Percentiles rank a stretch among this genome's conserved stretches.
phyloP scores from a whole-genome alignment of 2,888 invertebrate species.

The Synanthedon vespiformis region DNA sequence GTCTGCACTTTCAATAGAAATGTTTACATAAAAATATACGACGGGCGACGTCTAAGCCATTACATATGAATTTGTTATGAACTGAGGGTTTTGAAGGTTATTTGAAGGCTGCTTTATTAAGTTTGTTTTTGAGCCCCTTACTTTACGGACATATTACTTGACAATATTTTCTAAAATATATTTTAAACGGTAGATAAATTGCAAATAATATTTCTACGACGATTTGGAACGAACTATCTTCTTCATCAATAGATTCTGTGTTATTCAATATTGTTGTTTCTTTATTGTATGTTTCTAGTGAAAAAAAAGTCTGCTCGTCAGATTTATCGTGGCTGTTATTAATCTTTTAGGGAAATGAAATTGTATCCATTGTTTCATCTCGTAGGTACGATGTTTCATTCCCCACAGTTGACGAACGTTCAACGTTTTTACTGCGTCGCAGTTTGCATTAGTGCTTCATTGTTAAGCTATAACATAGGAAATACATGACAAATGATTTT shows the following conservation, averaged over 20 bases:
- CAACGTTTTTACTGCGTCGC: constrained; percentile 13
- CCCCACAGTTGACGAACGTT: constrained; percentile 27
- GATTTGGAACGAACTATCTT: too few relatives aligned
- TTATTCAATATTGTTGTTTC: too few relatives aligned
- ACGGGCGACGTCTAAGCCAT: background rate
- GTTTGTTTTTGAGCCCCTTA: background rate
- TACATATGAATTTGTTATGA: background rate
- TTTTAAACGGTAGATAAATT: too few relatives aligned
- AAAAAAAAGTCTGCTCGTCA: too few relatives aligned
- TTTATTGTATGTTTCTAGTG: too few relatives aligned
- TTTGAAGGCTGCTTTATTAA: background rate
- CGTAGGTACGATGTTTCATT: constrained; percentile 22
- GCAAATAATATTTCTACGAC: too few relatives aligned
- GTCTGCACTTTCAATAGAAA: background rate
- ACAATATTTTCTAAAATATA: too few relatives aligned
- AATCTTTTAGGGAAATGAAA: too few relatives aligned
- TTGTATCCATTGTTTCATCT: background rate
- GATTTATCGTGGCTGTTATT: too few relatives aligned
- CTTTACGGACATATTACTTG: too few relatives aligned
- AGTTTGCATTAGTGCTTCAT: constrained; percentile 37
- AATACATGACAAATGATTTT: background rate
- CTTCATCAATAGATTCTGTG: too few relatives aligned
- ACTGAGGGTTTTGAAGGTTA: background rate
- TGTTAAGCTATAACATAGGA: constrained; percentile 11
- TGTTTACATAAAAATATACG: background rate